Conservation (phyloP, 2,113 vertebrate genomes). For the Esox niger region DNA sequence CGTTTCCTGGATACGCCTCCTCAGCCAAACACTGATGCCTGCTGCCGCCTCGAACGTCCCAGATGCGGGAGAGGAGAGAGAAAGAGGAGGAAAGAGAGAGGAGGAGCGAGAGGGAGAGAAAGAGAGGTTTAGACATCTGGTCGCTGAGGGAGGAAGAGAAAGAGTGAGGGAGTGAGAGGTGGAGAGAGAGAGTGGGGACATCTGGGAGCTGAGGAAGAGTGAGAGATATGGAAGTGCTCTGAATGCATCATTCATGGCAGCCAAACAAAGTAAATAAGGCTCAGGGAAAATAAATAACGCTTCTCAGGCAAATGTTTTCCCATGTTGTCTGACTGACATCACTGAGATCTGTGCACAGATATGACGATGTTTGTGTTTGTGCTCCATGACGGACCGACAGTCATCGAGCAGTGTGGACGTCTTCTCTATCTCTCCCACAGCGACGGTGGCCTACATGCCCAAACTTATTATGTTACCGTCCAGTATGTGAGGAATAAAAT, state of each 20-base stretch:
- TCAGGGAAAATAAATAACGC: background rate
- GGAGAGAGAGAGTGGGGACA: background rate
- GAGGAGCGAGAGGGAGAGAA: slow-evolving; percentile 33
- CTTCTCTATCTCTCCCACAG: slow-evolving; percentile 62
- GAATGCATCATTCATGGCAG: slow-evolving; percentile 17
- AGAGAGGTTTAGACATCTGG: too few relatives aligned
- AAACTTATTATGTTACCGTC: too few relatives aligned
- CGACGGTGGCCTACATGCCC: slow-evolving; percentile 51
- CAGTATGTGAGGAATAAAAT: slow-evolving; percentile 56
- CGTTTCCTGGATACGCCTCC: slow-evolving; percentile 79
- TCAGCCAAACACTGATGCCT: slow-evolving; percentile 52
- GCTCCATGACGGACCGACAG: slow-evolving; percentile 59
- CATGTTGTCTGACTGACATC: background rate
- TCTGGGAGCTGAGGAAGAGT: background rate
- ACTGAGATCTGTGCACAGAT: slow-evolving; percentile 14
- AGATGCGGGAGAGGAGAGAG: slow-evolving; percentile 5
- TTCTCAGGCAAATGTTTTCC: slow-evolving; percentile 27
- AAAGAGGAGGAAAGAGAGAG: slow-evolving; percentile 24
- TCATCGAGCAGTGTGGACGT: slow-evolving; percentile 52
- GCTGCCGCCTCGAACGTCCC: slow-evolving; percentile 4
- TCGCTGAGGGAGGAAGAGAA: background rate
- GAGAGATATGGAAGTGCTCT: slow-evolving; percentile 13
- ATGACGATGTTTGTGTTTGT: slow-evolving; percentile 69
- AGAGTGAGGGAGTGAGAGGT: background rate
- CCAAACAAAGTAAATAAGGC: slow-evolving; percentile 15